phyloP scores from a whole-genome alignment of 2,888 invertebrate genomes.

The Epinotia ramella region DNA sequence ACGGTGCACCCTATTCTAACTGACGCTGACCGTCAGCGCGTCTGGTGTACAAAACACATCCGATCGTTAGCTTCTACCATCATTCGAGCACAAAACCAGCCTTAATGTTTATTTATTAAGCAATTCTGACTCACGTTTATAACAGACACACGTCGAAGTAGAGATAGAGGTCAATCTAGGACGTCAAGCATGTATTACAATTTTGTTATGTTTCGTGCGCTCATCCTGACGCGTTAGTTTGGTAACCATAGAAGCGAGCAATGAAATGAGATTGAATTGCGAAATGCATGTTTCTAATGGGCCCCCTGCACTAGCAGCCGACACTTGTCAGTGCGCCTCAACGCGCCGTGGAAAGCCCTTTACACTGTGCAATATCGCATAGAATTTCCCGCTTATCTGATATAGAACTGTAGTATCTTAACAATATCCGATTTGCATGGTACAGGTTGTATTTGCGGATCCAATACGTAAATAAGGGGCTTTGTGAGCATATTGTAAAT shows the following conservation, averaged over 20 bases:
- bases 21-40: not conserved
- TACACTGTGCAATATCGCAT: constrained; percentile 7
- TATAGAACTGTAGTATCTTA: not conserved
- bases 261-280: not conserved
- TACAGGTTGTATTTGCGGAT: not conserved
- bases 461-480: too few relatives aligned
- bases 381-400: not conserved
- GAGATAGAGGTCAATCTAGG: not conserved
- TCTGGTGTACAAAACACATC: not conserved
- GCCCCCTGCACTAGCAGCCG: not conserved
- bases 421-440: not conserved
- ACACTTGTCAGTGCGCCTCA: constrained; percentile 14
- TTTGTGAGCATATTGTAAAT: too few relatives aligned
- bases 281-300: not conserved
- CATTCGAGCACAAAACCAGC: too few relatives aligned
- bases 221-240: too few relatives aligned
- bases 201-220: not conserved
- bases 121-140: too few relatives aligned
- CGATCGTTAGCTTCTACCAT: not conserved
- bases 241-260: not conserved
- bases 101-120: too few relatives aligned
- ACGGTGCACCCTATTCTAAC: not conserved
- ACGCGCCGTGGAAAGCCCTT: constrained; percentile 2
- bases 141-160: not conserved
- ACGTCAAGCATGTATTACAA: not conserved